Conservation (phyloP, 2,888 invertebrate genomes). For the Lymantria dispar region DNA sequence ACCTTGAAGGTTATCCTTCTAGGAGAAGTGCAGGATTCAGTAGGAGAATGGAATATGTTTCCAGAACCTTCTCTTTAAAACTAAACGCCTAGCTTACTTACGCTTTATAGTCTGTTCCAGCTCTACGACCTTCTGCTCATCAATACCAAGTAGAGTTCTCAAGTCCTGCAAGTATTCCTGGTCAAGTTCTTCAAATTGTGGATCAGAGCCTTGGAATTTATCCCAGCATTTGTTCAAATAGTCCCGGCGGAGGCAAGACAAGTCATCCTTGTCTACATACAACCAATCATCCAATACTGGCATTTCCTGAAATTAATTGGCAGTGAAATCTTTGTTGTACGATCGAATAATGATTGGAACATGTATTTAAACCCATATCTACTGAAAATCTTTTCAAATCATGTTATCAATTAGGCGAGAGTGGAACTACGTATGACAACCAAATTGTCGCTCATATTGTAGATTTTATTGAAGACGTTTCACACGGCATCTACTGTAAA, state of each 20-base stretch:
- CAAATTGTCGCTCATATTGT: too few species aligned
- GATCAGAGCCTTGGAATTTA: conserved; percentile 52
- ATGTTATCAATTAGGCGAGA: too few species aligned
- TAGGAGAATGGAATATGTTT: too few species aligned
- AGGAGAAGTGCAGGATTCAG: too few species aligned
- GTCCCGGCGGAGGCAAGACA: conserved; percentile 50
- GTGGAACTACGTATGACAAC: too few species aligned
- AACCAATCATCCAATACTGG: conserved; percentile 56
- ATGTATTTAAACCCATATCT: too few species aligned
- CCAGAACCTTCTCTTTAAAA: background rate
- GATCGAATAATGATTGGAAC: too few species aligned
- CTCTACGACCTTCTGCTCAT: conserved; percentile 56
- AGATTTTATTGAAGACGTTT: too few species aligned
- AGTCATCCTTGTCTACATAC: conserved; percentile 53
- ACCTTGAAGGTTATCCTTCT: too few species aligned
- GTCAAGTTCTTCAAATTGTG: conserved; percentile 51
- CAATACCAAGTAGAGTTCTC: conserved; percentile 51
- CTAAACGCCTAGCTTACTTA: conserved; percentile 18
- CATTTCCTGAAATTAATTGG: conserved; percentile 47
- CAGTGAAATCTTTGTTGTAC: background rate
- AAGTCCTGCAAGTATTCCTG: conserved; percentile 55
- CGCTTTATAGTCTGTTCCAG: conserved; percentile 52
- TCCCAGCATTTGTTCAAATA: conserved; percentile 60
- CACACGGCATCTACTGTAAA: too few species aligned
- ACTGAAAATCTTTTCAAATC: too few species aligned